These are phyloP conservation scores for Stichopus chloronotus DNA, from an alignment of 35 echinoderm and acorn worm species.

Conservation along the genomic window DNA sequence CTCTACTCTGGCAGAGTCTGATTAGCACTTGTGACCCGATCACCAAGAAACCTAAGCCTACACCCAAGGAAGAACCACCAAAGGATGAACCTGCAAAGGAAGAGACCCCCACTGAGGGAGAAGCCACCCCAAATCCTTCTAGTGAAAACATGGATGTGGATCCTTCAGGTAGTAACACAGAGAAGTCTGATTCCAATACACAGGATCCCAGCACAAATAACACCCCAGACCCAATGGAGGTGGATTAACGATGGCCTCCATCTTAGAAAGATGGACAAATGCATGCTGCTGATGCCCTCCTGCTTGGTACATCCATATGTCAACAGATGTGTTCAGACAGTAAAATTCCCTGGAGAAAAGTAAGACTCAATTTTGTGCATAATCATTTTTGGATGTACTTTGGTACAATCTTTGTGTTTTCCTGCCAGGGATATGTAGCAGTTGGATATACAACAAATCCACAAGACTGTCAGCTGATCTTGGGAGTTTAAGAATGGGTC, in stretches of 20 bases:
- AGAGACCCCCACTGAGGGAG: constrained; percentile 35
- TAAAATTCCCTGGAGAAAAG: too few species aligned
- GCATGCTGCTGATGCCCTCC: too few species aligned
- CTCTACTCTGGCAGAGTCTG: constrained; percentile 42
- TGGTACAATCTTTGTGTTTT: too few species aligned
- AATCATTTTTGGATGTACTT: too few species aligned
- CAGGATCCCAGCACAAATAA: neutral
- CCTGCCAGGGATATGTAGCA: too few species aligned
- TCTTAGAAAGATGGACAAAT: neutral
- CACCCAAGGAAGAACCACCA: constrained; percentile 94
- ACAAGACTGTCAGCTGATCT: too few species aligned
- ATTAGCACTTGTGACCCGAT: constrained; percentile 80
- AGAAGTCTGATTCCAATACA: neutral
- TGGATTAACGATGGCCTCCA: neutral
- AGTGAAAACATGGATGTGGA: constrained; percentile 67
- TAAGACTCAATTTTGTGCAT: too few species aligned
- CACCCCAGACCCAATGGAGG: neutral
- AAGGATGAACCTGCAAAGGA: constrained; percentile 70
- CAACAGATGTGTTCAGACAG: too few species aligned
- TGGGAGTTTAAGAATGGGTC: too few species aligned
- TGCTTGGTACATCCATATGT: too few species aligned
- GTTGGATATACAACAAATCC: too few species aligned
- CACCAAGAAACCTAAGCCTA: constrained; percentile 86
- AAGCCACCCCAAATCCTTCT: neutral
- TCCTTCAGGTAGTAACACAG: neutral